Conservation (phyloP, 2,888 invertebrate species). For the Dryomyza anilis region DNA sequence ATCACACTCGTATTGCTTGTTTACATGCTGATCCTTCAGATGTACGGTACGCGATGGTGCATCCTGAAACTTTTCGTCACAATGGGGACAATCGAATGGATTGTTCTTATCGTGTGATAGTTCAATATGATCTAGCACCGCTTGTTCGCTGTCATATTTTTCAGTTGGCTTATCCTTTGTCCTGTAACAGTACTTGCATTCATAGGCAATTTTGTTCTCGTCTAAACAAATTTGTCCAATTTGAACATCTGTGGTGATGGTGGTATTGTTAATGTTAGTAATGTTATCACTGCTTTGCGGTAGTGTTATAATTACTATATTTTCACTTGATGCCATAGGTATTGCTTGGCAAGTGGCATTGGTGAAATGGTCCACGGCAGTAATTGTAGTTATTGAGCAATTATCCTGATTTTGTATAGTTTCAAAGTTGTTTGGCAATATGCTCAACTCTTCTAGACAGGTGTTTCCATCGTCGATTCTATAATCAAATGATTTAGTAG, state of each 20-base stretch:
- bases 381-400: neutral
- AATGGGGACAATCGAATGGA: constrained; percentile 52
- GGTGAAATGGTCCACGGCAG: too few species aligned
- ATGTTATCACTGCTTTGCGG: constrained; percentile 26
- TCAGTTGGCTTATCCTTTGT: constrained; percentile 37
- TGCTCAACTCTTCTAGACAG: neutral
- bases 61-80: constrained; percentile 47
- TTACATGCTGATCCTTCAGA: constrained; percentile 47
- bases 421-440: neutral
- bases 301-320: neutral
- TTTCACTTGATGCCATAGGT: neutral
- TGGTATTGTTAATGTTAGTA: constrained; percentile 22
- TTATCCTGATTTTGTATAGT: constrained; percentile 9
- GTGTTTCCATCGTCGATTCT: neutral
- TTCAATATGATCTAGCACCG: constrained; percentile 47
- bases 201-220: constrained; percentile 34
- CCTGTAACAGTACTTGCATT: constrained; percentile 50
- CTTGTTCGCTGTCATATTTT: constrained; percentile 45
- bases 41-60: constrained; percentile 54
- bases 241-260: neutral
- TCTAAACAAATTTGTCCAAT: too few species aligned
- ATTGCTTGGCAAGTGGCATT: too few species aligned
- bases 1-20: constrained; percentile 46
- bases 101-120: constrained; percentile 44
- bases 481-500: neutral